Evolutionary conservation across 2,888 invertebrate species (phyloP), one percentile per base, ranked within the genome.

Genomic region (Cyrtodaria siliqua): DNA sequence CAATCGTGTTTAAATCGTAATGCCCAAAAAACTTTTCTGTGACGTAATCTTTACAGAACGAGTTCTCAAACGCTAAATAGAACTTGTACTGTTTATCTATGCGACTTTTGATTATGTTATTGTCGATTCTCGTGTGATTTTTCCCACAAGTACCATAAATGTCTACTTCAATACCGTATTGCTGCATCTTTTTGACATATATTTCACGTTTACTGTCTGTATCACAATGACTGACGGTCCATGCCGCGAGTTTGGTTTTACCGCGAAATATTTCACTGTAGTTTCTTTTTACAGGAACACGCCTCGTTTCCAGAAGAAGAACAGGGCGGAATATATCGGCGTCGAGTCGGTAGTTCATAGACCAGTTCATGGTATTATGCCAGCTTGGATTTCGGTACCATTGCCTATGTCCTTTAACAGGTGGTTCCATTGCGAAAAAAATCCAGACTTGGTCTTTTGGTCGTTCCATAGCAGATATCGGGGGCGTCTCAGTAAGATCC

Each of bases 31-130:
- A 79, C 55, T 91, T 91, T 59, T 91, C 91, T 0, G 81, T 90
- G 0, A 91, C 84, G 75, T 91, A 91, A 64, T 91, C 89, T 18
- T 73, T 68, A 70, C 91, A 91, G 2, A 89, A 56, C 1, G 87
- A 87, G 69, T 91, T 91, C 74, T 91, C 90, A 47, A 90, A 90
- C 1, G 89, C 83, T 12, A 91, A 64, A 66, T 89, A 89, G 60
- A 88, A 91, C 53, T 87, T 74, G 79, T 91, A 90, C 2, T 77
- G 55, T 33, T 74, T 29, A n/a, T n/a, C n/a, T 12, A 74, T 75
- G n/a, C 86, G 20, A 0, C n/a, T 24, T 9, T 2, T 18, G n/a
- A 52, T 24, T n/a, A n/a, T n/a, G n/a, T n/a, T n/a, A n/a, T n/a
- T n/a, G n/a, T n/a, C n/a, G 4, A 55, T 29, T 24, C 18, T 6